Evolutionary conservation across 1,140 invertebrate species (phyloP).

Genomic region (Drosophila equinoxialis): DNA sequence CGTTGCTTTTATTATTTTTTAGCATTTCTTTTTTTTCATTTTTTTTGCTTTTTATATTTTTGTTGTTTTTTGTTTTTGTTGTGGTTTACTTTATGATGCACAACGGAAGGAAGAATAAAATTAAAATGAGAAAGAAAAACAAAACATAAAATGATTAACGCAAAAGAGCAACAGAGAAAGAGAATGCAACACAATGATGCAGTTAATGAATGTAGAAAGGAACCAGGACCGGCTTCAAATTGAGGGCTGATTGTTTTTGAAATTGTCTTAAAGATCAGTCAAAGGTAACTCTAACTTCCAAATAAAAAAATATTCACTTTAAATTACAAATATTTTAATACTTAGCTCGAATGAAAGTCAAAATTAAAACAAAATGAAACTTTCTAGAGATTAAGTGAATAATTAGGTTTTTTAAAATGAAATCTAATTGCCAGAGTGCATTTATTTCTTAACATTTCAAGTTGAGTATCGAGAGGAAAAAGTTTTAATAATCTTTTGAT

Average conservation of each 20-base stretch:
- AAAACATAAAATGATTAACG: conserved; percentile 66
- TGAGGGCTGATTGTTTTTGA: background rate
- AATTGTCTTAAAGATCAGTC: no score
- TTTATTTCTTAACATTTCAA: no score
- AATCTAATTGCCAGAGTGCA: no score
- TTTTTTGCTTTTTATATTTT: conserved; percentile 15
- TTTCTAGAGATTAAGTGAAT: no score
- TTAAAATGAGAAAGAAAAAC: conserved; percentile 55
- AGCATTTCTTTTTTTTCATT: background rate
- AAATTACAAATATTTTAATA: no score
- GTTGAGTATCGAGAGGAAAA: no score
- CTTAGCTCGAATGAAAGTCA: no score
- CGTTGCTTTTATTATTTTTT: conserved; percentile 35
- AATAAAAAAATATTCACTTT: no score
- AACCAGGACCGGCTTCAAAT: background rate
- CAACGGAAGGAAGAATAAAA: conserved; percentile 52
- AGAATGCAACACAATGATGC: background rate
- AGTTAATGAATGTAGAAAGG: background rate
- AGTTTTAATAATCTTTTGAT: conserved; percentile 5
- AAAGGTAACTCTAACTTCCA: no score
- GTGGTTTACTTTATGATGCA: conserved; percentile 43
- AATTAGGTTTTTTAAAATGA: no score
- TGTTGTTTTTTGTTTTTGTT: conserved; percentile 15
- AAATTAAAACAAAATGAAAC: no score
- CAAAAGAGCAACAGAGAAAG: conserved; percentile 18